These are phyloP conservation scores for Phortica variegata DNA, from an alignment of 1,140 invertebrate genomes.

Conservation along the genomic window DNA sequence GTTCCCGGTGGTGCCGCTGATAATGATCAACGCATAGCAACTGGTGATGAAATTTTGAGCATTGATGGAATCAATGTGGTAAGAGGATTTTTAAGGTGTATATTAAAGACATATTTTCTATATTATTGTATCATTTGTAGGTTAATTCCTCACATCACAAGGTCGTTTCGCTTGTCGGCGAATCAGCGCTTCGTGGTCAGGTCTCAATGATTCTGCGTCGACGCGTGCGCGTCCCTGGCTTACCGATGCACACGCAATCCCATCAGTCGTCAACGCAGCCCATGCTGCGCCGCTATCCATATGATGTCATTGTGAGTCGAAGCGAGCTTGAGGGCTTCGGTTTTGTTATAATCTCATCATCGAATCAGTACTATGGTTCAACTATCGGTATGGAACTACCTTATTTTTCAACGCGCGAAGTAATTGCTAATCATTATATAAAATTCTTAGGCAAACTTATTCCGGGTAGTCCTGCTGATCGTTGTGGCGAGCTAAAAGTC, in stretches of 20 bases:
- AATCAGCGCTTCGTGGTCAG: conserved; percentile 72
- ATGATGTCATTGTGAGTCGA: conserved; percentile 85
- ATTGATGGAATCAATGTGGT: conserved; percentile 79
- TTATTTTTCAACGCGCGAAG: not conserved
- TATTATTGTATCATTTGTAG: conserved; percentile 14
- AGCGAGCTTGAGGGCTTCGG: conserved; percentile 96
- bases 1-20: conserved; percentile 90
- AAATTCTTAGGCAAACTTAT: conserved; percentile 78
- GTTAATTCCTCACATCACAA: conserved; percentile 84
- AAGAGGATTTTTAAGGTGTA: not conserved
- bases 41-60: conserved; percentile 86
- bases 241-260: conserved; percentile 1
- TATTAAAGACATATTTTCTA: not conserved
- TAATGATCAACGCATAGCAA: conserved; percentile 77
- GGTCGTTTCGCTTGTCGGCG: conserved; percentile 86
- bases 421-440: not conserved
- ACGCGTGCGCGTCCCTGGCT: conserved; percentile 51
- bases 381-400: conserved; percentile 74
- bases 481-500: conserved; percentile 85
- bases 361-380: conserved; percentile 73
- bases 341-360: conserved; percentile 97
- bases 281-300: conserved; percentile 62
- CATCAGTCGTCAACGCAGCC: conserved; percentile 26
- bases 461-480: conserved; percentile 91
- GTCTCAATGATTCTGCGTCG: conserved; percentile 73